Evolutionary conservation across 1,140 invertebrate genomes (phyloP), one percentile per base, ranked within the genome.

Genomic region (Hesperophylax magnus): DNA sequence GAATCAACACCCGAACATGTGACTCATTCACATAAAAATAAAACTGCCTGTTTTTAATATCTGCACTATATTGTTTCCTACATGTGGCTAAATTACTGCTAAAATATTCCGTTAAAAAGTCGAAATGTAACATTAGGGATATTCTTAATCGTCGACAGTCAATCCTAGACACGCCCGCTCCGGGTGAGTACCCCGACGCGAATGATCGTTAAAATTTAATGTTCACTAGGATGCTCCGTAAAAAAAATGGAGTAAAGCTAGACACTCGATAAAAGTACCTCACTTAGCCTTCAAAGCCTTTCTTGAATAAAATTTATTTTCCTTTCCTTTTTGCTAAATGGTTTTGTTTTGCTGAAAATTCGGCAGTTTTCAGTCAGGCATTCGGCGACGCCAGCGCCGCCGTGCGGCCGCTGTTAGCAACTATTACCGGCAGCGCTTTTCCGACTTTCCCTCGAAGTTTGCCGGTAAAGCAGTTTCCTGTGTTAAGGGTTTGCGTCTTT

Each of bases 191-290:
- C 69, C 69, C 69, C 69, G 52, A 24, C 69, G 69, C 47, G 69
- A 54, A 72, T 72, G 69, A 72, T 72, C 69, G 69, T 72, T 72
- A 72, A 72, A 31, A 20, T 4, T 72, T 54, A 18, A 69, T 18
- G 24, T 22, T 15, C 60, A 22, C 15, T 69, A 11, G 27, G n/a
- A 47, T 6, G 8, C 11, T 31, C 7, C 27, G n/a, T 39, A 69
- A 34, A 69, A 39, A 47, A 5, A 52, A n/a, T 69, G 24, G 34
- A 17, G 39, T 8, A 47, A 47, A 47, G 39, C 39, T 14, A 22
- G 65, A n/a, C 65, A 52, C 34, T 69, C 31, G 17, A 47, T 20
- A 69, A 69, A 69, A 69, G 39, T 39, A 52, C 15, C n/a, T 69
- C 14, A 69, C n/a, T 52, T 61, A 58, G 3, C n/a, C 24, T 20